These are phyloP conservation scores for Epinephelus lanceolatus DNA, from an alignment of 2,113 vertebrate species.

Conservation along the genomic window DNA sequence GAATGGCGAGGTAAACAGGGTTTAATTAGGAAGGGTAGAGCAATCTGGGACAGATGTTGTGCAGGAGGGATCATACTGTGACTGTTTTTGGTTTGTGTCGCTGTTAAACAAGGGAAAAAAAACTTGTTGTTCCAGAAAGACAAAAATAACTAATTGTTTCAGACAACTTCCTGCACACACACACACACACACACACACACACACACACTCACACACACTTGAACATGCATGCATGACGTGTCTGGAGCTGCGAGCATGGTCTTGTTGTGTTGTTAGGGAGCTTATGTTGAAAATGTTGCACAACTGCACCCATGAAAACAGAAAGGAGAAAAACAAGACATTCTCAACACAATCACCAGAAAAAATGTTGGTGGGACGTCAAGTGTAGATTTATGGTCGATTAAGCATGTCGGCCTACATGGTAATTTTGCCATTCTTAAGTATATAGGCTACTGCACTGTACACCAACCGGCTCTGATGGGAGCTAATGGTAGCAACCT, in stretches of 20 bases:
- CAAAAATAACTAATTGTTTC: slow-evolving; percentile 51
- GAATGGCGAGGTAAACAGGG: slow-evolving; percentile 75
- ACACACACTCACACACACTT: too few relatives aligned
- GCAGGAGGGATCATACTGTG: slow-evolving; percentile 59
- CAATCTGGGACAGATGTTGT: slow-evolving; percentile 77
- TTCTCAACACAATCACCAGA: too few relatives aligned
- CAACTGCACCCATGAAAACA: slow-evolving; percentile 1
- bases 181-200: background rate
- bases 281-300: slow-evolving; percentile 2
- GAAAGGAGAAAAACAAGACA: background rate
- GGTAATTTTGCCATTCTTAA: too few relatives aligned
- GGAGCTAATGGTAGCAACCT: too few relatives aligned
- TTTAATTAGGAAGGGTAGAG: slow-evolving; percentile 75
- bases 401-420: too few relatives aligned
- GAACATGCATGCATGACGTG: too few relatives aligned
- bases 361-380: too few relatives aligned
- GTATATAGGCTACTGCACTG: too few relatives aligned
- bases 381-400: too few relatives aligned
- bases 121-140: slow-evolving; percentile 23
- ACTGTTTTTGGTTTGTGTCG: slow-evolving; percentile 55
- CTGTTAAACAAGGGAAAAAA: background rate
- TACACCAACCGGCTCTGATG: too few relatives aligned
- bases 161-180: background rate
- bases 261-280: slow-evolving; percentile 34
- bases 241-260: slow-evolving; percentile 19